Base-by-base conservation (phyloP, 1,140 invertebrate genomes). In the Littorina saxatilis region DNA sequence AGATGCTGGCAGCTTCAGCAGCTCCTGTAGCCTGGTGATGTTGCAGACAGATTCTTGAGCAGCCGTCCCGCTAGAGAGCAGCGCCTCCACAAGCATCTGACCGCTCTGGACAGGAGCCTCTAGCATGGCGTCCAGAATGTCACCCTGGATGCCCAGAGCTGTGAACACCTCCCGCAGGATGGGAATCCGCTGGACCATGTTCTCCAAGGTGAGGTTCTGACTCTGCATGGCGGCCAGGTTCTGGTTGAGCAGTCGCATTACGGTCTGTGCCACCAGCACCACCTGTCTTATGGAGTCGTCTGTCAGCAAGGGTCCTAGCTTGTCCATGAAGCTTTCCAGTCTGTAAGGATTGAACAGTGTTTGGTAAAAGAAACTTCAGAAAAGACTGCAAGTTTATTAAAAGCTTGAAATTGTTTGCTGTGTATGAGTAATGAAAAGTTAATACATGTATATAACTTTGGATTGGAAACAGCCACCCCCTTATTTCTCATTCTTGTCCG, bases 91-190 rank as follows among this genome's bases (percentile, higher is more conserved):
- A 40, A 87, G 70, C 40, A 63, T 52, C 2, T 81, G 35, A 13
- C 73, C 73, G 47, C 84, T 81, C 52, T 85, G 83, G 9, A 87
- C 78, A 2, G 86, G 86, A 11, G 83, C 75, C 23, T 35, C 23
- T 27, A 84, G 17, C 17, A 87, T 27, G 58, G 80, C 37, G 7
- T 82, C 74, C 68, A 86, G 50, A 27, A 76, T 39, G 39, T 80
- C 77, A 4, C 58, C 39, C 35, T 79, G 72, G 2, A 86, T 43
- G 17, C 82, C 77, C 9, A 85, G 29, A 32, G 83, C 80, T 13
- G 15, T 68, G 40, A 84, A 79, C 17, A 86, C 55, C 17, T 82
- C 47, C 0, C 73, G 70, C 2, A 86, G 73, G 27, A 76, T 52
- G 66, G 85, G 85, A n/a, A 85, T 68, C 0, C 35, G 74, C 13